phyloP scores from a whole-genome alignment of 2,888 invertebrate species.

The Andrena camellia region DNA sequence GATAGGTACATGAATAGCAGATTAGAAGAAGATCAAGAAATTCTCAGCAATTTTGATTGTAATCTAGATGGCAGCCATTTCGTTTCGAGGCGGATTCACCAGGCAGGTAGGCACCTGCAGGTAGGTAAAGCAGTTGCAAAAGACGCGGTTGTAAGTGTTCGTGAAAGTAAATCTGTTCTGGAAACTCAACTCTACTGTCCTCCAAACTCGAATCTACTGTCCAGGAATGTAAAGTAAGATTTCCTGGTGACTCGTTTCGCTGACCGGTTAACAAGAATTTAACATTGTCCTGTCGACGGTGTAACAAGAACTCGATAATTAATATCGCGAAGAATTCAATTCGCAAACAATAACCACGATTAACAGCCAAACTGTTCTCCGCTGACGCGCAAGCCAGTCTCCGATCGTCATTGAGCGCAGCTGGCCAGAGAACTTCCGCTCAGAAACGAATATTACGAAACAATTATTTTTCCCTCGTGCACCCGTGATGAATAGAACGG shows the following conservation, averaged over 20 bases:
- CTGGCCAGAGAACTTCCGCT: background rate
- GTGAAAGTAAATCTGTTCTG: background rate
- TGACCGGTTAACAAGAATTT: background rate
- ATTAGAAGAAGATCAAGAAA: too few relatives aligned
- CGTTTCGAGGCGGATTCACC: background rate
- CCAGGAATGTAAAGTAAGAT: background rate
- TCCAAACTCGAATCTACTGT: too few relatives aligned
- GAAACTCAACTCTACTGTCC: background rate
- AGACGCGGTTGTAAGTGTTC: background rate
- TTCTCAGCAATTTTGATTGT: too few relatives aligned
- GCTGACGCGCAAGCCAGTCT: background rate
- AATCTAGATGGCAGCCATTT: background rate
- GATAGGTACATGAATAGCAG: background rate
- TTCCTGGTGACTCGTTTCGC: background rate
- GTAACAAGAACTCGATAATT: too few relatives aligned
- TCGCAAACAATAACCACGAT: slow-evolving; percentile 30
- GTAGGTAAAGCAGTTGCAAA: background rate
- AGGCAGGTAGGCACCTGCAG: background rate
- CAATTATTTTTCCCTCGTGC: background rate
- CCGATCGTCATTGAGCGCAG: background rate
- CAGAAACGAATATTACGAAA: background rate
- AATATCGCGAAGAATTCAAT: slow-evolving; percentile 2
- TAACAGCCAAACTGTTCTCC: slow-evolving; percentile 19
- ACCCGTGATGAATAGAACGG: background rate
- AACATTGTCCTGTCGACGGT: background rate